Evolutionary conservation across 2,113 vertebrate species (phyloP).

Genomic region (Burhinus oedicnemus): DNA sequence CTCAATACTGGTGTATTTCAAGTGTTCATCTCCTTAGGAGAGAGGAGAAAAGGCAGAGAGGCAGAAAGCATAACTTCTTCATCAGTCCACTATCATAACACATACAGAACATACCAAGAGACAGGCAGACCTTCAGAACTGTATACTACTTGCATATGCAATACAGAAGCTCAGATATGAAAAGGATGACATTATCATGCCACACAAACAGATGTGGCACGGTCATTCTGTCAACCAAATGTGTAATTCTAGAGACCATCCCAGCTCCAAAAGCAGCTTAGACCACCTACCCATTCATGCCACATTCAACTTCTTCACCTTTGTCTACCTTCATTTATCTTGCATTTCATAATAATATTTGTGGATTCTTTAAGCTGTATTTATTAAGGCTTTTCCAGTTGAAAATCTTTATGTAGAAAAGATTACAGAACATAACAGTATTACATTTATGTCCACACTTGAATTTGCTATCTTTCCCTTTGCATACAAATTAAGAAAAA

Average conservation of each 20-base stretch:
- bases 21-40: fast-evolving
- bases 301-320: neutral
- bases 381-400: neutral
- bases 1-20: neutral
- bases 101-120: neutral
- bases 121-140: neutral
- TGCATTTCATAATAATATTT: neutral
- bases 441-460: neutral
- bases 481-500: neutral
- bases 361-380: neutral
- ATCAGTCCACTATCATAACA: neutral
- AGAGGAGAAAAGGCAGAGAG: neutral
- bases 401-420: neutral
- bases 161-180: neutral
- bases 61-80: neutral
- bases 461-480: neutral
- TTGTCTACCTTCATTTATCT: neutral
- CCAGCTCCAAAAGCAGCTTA: neutral
- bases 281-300: fast-evolving
- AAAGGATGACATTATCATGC: fast-evolving
- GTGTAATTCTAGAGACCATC: neutral
- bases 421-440: neutral
- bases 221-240: neutral
- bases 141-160: neutral
- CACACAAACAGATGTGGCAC: neutral